Evolutionary conservation across 2,113 vertebrate species (phyloP), one percentile per base, ranked within the genome.

Genomic region (Alectura lathami): DNA sequence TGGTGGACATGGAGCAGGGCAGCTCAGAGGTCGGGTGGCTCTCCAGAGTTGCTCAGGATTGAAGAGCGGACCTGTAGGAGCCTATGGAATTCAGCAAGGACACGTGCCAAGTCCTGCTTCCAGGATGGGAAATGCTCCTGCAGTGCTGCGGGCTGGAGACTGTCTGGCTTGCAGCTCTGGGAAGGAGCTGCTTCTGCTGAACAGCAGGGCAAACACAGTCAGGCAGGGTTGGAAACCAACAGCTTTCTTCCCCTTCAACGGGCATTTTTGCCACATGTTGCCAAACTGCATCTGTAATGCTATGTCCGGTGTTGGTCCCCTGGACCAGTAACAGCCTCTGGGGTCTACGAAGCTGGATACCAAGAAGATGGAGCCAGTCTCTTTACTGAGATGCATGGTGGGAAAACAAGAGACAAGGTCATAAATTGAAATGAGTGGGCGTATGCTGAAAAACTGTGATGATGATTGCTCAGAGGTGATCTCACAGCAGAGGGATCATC

Each of bases 11-110:
- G 57, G n/a, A 42, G 27, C 22, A 27, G 12, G 4, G 12, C 36
- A 27, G 8, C 26, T 69, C 34, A 48, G 24, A 83, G 14, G 77
- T 23, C 30, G 54, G 18, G 23, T 2, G 3, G 26, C 22, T 20
- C 5, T 74, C 26, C 10, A 0, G 0, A 69, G 47, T 32, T 63
- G 26, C 23, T 63, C 1, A 64, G 42, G 27, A n/a, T 51, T 17
- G 62, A 73, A 23, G 53, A 75, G 9, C 13, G 34, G 17, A 11
- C 34, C 26, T 11, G 3, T 38, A 9, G 2, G 16, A 64, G 30
- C 64, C 50, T 57, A 27, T 0, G 1, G 7, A 18, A 29, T 70
- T 68, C 21, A 47, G 8, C 42, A 73, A 53, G 13, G 29, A 17
- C 24, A 29, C 9, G 3, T 72, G 23, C 62, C 6, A 32, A 26